Evolutionary conservation across 1,140 invertebrate species (phyloP).

Genomic region (Eurosta solidaginis): DNA sequence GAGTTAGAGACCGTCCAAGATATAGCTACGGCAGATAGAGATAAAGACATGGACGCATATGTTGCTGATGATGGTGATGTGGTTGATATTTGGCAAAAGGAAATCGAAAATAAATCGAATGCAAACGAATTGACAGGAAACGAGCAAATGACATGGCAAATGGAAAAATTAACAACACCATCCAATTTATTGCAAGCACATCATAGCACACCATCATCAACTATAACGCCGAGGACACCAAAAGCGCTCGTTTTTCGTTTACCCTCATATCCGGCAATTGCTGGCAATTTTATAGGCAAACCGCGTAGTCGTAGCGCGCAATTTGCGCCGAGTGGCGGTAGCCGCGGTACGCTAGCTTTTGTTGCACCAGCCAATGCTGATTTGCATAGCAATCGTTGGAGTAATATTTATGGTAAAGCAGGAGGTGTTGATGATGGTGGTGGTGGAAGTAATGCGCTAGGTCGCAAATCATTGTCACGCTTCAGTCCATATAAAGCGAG

Average conservation of each 20-base stretch:
- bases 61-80: not conserved
- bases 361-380: not conserved
- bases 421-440: not conserved
- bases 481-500: slow-evolving; percentile 24
- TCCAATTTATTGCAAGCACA: not conserved
- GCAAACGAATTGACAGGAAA: slow-evolving; percentile 32
- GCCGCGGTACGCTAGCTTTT: slow-evolving; percentile 36
- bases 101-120: slow-evolving; percentile 37
- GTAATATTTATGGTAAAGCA: slow-evolving; percentile 22
- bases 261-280: slow-evolving; percentile 49
- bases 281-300: slow-evolving; percentile 45
- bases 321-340: slow-evolving; percentile 50
- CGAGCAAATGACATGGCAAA: slow-evolving; percentile 36
- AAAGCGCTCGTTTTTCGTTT: slow-evolving; percentile 48
- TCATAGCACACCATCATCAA: no score
- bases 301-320: slow-evolving; percentile 53
- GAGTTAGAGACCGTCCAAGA: not conserved
- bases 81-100: slow-evolving; percentile 43
- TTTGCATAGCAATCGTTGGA: not conserved
- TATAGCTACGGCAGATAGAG: not conserved
- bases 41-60: not conserved
- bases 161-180: slow-evolving; percentile 34
- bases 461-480: slow-evolving; percentile 4
- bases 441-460: not conserved
- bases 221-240: slow-evolving; percentile 29